A percentile compares a stretch with the other conserved stretches of the same genome.
phyloP scores from a whole-genome alignment of 2,888 invertebrate genomes.

The Drosophila helvetica region DNA sequence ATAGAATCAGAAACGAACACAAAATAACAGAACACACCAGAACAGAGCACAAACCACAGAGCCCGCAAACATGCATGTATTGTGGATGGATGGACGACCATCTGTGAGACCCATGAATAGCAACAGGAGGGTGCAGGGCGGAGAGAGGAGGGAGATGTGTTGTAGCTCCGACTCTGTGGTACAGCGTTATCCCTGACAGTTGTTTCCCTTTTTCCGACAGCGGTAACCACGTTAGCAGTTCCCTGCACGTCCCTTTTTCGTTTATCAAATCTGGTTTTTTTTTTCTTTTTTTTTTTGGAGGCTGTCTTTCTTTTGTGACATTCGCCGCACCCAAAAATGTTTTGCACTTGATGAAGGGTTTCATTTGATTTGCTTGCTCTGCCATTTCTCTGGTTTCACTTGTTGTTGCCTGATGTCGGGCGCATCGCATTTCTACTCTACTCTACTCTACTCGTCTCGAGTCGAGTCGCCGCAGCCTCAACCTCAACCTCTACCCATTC shows the following conservation, averaged over 20 bases:
- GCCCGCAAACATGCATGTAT: slow-evolving; percentile 53
- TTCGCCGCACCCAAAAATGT: slow-evolving; percentile 58
- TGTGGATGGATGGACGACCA: slow-evolving; percentile 43
- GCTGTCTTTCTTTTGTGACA: slow-evolving; percentile 45
- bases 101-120: slow-evolving; percentile 26
- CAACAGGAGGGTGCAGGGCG: no score
- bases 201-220: slow-evolving; percentile 35
- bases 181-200: slow-evolving; percentile 11
- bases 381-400: slow-evolving; percentile 75
- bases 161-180: background rate
- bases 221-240: slow-evolving; percentile 26
- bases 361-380: slow-evolving; percentile 72
- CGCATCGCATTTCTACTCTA: no score
- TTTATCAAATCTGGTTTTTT: slow-evolving; percentile 32
- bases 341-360: slow-evolving; percentile 72
- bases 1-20: background rate
- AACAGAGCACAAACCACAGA: slow-evolving; percentile 38
- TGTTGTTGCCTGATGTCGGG: background rate
- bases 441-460: background rate
- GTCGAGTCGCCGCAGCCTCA: background rate
- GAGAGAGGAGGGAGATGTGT: no score
- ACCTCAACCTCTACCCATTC: slow-evolving; percentile 5
- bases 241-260: slow-evolving; percentile 32
- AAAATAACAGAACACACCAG: background rate
- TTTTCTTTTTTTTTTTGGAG: slow-evolving; percentile 11